These are phyloP conservation scores for Ennomos quercinarius DNA, from an alignment of 2,888 invertebrate species.

Conservation along the genomic window DNA sequence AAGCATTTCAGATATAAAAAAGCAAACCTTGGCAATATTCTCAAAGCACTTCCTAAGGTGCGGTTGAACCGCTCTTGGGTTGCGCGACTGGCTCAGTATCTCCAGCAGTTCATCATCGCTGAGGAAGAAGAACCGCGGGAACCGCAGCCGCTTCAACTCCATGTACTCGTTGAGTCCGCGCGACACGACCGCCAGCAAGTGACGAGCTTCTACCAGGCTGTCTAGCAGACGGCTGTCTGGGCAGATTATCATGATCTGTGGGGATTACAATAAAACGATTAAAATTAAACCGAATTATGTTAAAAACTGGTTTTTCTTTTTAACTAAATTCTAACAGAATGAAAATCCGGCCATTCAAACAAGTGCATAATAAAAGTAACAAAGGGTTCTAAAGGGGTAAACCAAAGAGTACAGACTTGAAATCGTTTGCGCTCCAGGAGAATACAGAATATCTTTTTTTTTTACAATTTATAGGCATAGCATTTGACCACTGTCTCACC, in stretches of 20 bases:
- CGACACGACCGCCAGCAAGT: conserved; percentile 89
- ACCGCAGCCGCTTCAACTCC: conserved; percentile 90
- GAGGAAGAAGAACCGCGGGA: conserved; percentile 92
- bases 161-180: conserved; percentile 92
- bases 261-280: no score
- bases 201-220: conserved; percentile 88
- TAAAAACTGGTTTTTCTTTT: no score
- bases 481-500: no score
- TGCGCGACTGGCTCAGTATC: conserved; percentile 91
- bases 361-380: no score
- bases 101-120: conserved; percentile 94
- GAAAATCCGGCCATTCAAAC: no score
- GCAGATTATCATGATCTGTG: conserved; percentile 87
- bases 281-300: no score
- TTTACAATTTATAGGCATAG: no score
- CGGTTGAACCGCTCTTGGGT: conserved; percentile 91
- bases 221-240: conserved; percentile 88
- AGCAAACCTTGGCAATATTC: conserved; percentile 87
- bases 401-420: no score
- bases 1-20: neutral
- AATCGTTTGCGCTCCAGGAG: no score
- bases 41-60: conserved; percentile 94
- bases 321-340: no score
- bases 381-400: no score
- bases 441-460: no score